Evolutionary conservation across 2,113 vertebrate genomes (phyloP), one percentile per base, ranked within the genome.

Genomic region (Gymnarchus niloticus): DNA sequence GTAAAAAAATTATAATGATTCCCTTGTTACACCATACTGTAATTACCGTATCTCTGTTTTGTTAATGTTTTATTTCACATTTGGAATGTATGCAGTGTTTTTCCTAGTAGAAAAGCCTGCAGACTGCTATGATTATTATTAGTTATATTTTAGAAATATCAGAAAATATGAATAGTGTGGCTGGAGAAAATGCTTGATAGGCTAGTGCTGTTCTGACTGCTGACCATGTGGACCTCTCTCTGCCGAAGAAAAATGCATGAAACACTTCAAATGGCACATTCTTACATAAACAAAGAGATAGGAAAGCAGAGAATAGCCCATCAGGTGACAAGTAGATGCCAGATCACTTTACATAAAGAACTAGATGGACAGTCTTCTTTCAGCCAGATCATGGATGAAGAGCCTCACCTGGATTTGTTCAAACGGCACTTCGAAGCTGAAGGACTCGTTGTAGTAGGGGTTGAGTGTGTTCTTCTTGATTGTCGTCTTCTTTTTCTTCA

Each of bases 401-500:
- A 37, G 51, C 5, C 49, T 82, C 95, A 99, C 98, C 98, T 99
- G 98, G 95, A 99, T 99, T 96, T 99, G 98, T 94, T 99, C 98
- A 37, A 99, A 99, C 46, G 98, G 98, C 93, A 99, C 98, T 96
- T 99, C 98, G 91, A 99, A 99, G 94, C 98, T 99, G 94, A 99
- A 99, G 84, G 98, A 99, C 93, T 99, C 98, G 0, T 99, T 99
- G 95, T 99, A 99, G 93, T 99, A 99, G 87, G 98, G 98, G 93
- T 99, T 99, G 84, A 99, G 98, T 83, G 98, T 99, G 92, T 99
- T 99, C 95, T 99, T 99, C 92, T 99, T 99, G 95, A 99, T 99
- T 89, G 98, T 99, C 87, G 98, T 99, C 96, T 99, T 99, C 95
- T 99, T 99, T 94, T 99, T 99, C 95, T 99, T 99, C 95, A 99